These are phyloP conservation scores for Anastrepha ludens DNA, from an alignment of 1,140 invertebrate species.

Conservation along the genomic window DNA sequence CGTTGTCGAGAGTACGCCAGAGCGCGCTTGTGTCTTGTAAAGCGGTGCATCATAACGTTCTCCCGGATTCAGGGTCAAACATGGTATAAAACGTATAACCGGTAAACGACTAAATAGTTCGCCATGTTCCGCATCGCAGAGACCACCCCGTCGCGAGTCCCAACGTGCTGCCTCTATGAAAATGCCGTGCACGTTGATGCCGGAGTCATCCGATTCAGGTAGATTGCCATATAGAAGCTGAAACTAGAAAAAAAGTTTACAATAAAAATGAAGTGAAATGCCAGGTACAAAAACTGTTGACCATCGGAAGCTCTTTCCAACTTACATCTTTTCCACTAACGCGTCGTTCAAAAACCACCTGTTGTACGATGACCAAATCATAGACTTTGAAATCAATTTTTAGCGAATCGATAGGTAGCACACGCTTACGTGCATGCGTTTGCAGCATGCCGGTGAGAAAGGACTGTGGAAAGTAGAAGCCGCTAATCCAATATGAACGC, in stretches of 20 bases:
- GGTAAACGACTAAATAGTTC: constrained; percentile 87
- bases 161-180: constrained; percentile 91
- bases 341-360: constrained; percentile 78
- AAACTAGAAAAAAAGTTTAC: constrained; percentile 58
- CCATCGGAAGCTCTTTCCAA: constrained; percentile 48
- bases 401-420: constrained; percentile 89
- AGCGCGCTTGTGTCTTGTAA: constrained; percentile 90
- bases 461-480: constrained; percentile 93
- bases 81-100: constrained; percentile 83
- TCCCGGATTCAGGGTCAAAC: constrained; percentile 59
- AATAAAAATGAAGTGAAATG: neutral
- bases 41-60: constrained; percentile 84
- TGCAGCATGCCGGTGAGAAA: constrained; percentile 91
- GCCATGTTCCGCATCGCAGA: constrained; percentile 83
- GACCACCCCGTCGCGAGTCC: constrained; percentile 79
- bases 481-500: constrained; percentile 91
- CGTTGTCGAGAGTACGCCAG: constrained; percentile 89
- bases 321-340: constrained; percentile 61
- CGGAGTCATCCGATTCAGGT: constrained; percentile 79
- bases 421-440: constrained; percentile 87
- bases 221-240: constrained; percentile 77
- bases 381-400: constrained; percentile 84
- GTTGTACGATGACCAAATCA: constrained; percentile 79
- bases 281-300: too few species aligned
- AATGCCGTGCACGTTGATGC: constrained; percentile 88